These are phyloP conservation scores for Neoascia interrupta DNA, from an alignment of 2,888 invertebrate species.

Conservation along the genomic window DNA sequence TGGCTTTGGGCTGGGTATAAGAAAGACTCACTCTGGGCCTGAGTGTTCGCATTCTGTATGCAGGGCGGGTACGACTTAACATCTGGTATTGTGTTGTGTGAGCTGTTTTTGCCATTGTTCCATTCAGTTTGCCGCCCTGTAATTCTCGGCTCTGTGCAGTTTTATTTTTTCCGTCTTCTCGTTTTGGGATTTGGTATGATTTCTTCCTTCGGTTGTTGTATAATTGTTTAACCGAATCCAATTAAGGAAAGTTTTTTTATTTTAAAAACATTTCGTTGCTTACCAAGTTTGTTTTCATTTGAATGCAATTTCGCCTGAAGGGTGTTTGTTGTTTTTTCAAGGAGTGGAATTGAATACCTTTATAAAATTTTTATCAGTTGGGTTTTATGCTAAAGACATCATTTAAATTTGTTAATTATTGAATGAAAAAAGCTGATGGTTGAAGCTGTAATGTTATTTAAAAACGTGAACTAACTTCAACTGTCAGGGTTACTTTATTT, in stretches of 20 bases:
- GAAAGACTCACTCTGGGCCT: not conserved
- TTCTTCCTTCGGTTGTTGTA: slow-evolving; percentile 59
- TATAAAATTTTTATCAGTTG: too few species aligned
- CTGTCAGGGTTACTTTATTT: too few species aligned
- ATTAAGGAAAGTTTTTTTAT: slow-evolving; percentile 50
- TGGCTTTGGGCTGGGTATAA: not conserved
- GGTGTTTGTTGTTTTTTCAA: slow-evolving; percentile 23
- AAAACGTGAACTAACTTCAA: too few species aligned
- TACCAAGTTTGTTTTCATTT: slow-evolving; percentile 42
- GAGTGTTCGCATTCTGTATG: slow-evolving; percentile 21
- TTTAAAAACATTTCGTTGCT: not conserved
- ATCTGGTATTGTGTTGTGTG: slow-evolving; percentile 55
- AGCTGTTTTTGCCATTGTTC: slow-evolving; percentile 36
- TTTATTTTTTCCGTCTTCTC: not conserved
- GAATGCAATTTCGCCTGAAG: slow-evolving; percentile 40
- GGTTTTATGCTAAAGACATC: too few species aligned
- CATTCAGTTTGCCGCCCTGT: slow-evolving; percentile 19
- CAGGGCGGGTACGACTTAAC: slow-evolving; percentile 47
- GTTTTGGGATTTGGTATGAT: not conserved
- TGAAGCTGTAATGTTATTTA: too few species aligned
- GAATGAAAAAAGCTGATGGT: too few species aligned
- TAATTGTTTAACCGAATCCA: slow-evolving; percentile 66
- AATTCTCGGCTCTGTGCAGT: not conserved
- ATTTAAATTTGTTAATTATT: too few species aligned
- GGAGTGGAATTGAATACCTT: too few species aligned